Evolutionary conservation across 2,797 vertebrate genomes (phyloP).

Genomic region (Danio aesculapii): DNA sequence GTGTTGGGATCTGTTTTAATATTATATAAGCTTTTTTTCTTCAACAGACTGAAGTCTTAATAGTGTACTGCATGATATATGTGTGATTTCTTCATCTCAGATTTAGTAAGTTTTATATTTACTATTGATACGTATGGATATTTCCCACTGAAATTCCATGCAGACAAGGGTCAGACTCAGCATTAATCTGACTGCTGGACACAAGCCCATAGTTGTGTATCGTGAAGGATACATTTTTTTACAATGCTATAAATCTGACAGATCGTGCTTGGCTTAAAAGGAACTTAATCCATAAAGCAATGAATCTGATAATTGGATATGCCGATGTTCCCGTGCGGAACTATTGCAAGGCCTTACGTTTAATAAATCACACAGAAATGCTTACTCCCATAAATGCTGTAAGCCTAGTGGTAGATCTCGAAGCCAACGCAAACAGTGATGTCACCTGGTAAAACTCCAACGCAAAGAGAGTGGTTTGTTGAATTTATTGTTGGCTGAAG

Average conservation of each 20-base stretch:
- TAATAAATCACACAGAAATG: conserved; percentile 28
- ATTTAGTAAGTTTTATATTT: not conserved
- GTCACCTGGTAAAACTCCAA: conserved; percentile 18
- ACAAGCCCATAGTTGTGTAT: conserved; percentile 23
- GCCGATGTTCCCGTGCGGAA: not conserved
- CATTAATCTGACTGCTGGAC: conserved; percentile 14
- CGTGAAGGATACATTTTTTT: conserved; percentile 25
- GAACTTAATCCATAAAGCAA: conserved; percentile 30
- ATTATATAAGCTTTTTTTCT: too few species aligned
- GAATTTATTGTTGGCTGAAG: conserved; percentile 14
- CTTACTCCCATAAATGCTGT: conserved; percentile 16
- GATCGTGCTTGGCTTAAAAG: conserved; percentile 17
- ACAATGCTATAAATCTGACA: conserved; percentile 28
- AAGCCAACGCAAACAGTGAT: conserved; percentile 34
- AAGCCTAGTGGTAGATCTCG: conserved; percentile 1
- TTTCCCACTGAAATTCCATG: not conserved
- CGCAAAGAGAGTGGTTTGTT: conserved; percentile 9
- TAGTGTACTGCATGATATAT: not conserved
- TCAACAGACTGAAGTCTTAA: not conserved
- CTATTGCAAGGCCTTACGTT: not conserved
- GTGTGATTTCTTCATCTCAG: not conserved
- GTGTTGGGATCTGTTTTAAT: not conserved
- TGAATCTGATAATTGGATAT: not conserved
- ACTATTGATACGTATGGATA: not conserved
- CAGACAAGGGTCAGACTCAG: conserved; percentile 11